These are phyloP conservation scores for Sorex fumeus DNA, from an alignment of 2,113 vertebrate species.

Conservation along the genomic window DNA sequence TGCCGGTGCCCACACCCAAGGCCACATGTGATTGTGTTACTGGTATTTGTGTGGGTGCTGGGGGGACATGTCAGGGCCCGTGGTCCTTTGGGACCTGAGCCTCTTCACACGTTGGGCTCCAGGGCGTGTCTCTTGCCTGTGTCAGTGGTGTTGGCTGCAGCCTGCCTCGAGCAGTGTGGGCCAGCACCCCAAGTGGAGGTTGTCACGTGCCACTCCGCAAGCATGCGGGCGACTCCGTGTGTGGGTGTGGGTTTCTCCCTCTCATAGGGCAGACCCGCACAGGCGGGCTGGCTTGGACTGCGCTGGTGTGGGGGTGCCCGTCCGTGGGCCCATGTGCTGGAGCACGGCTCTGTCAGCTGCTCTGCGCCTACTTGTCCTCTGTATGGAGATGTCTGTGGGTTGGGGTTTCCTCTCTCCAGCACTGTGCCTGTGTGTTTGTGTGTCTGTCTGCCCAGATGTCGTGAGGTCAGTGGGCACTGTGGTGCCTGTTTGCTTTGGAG, in stretches of 20 bases:
- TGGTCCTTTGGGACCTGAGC: conserved; percentile 59
- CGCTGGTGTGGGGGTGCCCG: background rate
- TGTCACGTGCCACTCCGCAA: too few species aligned
- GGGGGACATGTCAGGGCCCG: conserved; percentile 66
- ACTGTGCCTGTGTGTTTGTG: background rate
- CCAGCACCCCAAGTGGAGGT: too few species aligned
- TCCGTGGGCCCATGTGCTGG: background rate
- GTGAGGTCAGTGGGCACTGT: background rate
- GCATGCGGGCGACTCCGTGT: background rate
- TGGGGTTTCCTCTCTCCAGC: too few species aligned
- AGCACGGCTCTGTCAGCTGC: background rate
- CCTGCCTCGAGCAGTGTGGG: background rate
- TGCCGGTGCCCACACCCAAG: conserved; percentile 55
- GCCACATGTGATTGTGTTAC: conserved; percentile 65
- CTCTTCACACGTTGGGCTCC: conserved; percentile 32
- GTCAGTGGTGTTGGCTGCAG: background rate
- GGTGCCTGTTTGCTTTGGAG: background rate
- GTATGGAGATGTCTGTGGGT: background rate
- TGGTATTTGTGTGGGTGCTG: conserved; percentile 71
- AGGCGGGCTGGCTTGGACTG: background rate
- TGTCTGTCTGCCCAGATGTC: conserved; percentile 3
- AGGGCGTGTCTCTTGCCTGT: conserved; percentile 56
- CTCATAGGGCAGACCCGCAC: background rate
- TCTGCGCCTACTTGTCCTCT: background rate
- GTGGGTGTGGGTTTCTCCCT: conserved; percentile 3